A percentile compares a stretch with the other conserved stretches of the same genome.
These are phyloP conservation scores for Hydrolagus colliei DNA, from an alignment of 2,797 vertebrate species.

Conservation along the genomic window DNA sequence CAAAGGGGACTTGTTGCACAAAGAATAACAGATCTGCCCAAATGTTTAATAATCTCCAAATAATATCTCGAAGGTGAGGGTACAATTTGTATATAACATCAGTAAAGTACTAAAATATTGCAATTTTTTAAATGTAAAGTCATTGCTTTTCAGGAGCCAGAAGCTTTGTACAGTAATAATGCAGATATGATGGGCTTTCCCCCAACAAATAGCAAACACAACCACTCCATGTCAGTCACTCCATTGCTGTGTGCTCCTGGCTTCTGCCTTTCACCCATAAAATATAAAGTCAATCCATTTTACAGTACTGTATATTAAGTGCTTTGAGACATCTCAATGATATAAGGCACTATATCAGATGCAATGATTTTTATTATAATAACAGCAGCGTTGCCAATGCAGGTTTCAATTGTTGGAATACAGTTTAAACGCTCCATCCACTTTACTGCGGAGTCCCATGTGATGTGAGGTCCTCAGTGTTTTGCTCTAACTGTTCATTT, in stretches of 20 bases:
- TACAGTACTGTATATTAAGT: no score
- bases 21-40: no score
- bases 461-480: background rate
- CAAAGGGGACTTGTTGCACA: background rate
- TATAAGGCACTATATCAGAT: no score
- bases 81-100: no score
- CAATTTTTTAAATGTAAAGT: background rate
- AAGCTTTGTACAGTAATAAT: background rate
- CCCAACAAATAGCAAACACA: background rate
- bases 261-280: no score
- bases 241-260: no score
- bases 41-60: no score
- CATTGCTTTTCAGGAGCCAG: background rate
- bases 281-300: no score
- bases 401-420: background rate
- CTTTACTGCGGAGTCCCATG: background rate
- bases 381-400: background rate
- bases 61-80: no score
- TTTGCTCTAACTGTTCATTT: background rate
- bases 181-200: background rate
- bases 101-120: background rate
- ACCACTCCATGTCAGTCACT: no score
- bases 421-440: background rate
- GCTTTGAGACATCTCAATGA: no score
- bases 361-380: no score